These are phyloP conservation scores for Cheilosia vernalis DNA, from an alignment of 2,888 invertebrate genomes.

Conservation along the genomic window DNA sequence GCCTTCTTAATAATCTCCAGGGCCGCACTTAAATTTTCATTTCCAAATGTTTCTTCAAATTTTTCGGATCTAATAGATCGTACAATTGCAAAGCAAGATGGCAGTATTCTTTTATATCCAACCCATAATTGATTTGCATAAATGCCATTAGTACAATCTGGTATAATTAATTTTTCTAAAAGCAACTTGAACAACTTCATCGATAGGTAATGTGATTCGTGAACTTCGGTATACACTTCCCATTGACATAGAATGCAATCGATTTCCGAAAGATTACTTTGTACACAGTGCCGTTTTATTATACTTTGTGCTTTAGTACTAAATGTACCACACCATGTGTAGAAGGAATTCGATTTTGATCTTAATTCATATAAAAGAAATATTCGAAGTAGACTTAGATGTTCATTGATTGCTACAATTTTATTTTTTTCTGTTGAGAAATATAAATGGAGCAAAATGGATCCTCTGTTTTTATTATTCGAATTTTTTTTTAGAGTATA, in stretches of 20 bases:
- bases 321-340: constrained; percentile 13
- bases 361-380: constrained; percentile 23
- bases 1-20: constrained; percentile 29
- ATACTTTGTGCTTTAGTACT: not conserved
- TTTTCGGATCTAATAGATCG: constrained; percentile 23
- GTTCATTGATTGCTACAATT: constrained; percentile 14
- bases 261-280: constrained; percentile 23
- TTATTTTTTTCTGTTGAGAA: constrained; percentile 22
- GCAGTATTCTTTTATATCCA: constrained; percentile 32
- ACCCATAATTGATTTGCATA: constrained; percentile 14
- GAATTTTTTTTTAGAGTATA: constrained; percentile 5
- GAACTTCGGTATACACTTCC: constrained; percentile 20
- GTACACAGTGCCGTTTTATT: constrained; percentile 4
- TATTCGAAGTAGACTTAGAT: constrained; percentile 19
- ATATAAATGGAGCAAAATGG: constrained; percentile 19
- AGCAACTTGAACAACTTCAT: constrained; percentile 10
- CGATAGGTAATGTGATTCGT: constrained; percentile 21
- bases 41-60: constrained; percentile 27
- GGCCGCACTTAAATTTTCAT: constrained; percentile 6
- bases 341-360: not conserved
- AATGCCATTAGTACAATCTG: not conserved
- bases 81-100: constrained; percentile 25
- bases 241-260: constrained; percentile 21
- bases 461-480: constrained; percentile 16
- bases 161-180: not conserved